Evolutionary conservation across 2,888 invertebrate genomes (phyloP), one percentile per base, ranked within the genome.

Genomic region (Scaeva pyrastri): DNA sequence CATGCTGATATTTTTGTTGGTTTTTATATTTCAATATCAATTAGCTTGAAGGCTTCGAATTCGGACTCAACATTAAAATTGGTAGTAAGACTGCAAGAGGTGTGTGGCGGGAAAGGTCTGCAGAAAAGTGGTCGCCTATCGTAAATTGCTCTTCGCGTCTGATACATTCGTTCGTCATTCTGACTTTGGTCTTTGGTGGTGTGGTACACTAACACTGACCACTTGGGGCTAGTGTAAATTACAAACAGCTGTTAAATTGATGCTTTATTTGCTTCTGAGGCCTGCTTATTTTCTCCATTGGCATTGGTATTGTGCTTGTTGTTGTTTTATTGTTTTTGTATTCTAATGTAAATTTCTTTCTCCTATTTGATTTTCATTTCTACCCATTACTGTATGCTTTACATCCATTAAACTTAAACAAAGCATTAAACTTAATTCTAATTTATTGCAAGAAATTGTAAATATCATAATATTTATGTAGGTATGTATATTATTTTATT

Each of bases 161-260:
- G 56, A 36, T 36, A 7, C 11, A 43, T 43, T 43, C 43, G n/a
- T n/a, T 43, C 43, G 8, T 31, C 31, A 31, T 31, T 31, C 31
- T 5, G 31, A 8, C 31, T 31, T 31, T 31, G 31, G 5, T n/a
- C n/a, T n/a, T n/a, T n/a, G n/a, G n/a, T n/a, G n/a, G n/a, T 5
- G 41, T 6, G 43, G 7, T 43, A 36, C 11, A 10, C n/a, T 14
- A 31, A n/a, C n/a, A n/a, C n/a, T 31, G 23, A n/a, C n/a, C n/a
- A n/a, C 31, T 11, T 31, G 16, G 11, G 11, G 56, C n/a, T n/a
- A 56, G 80, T 75, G 74, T 81, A 75, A 81, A 70, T 70, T 75
- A 81, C 62, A 70, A 75, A 81, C 74, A 81, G 80, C 73, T 80
- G 74, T 80, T 80, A 58, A 80, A 80, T 80, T 74, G 73, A 66